Percentiles rank a stretch among this genome's conserved stretches.
phyloP scores from a whole-genome alignment of 2,113 vertebrate species.

The Oreochromis spilurus region DNA sequence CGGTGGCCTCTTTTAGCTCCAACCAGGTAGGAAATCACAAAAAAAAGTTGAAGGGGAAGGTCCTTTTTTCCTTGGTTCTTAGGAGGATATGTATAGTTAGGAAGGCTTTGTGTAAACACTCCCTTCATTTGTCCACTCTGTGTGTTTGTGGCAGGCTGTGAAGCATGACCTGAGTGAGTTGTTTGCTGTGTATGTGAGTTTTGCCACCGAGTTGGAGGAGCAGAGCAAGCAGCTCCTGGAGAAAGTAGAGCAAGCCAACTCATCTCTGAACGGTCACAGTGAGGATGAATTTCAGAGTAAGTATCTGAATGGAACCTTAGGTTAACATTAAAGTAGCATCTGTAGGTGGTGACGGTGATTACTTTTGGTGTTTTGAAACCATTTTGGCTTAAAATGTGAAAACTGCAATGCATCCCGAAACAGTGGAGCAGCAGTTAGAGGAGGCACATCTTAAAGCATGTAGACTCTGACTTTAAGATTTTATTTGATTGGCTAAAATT shows the following conservation, averaged over 20 bases:
- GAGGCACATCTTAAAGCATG: neutral
- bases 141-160: conserved; percentile 45
- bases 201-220: conserved; percentile 64
- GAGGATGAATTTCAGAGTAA: conserved; percentile 44
- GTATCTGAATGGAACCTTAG: neutral
- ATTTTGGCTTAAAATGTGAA: rapidly evolving
- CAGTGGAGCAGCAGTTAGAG: neutral
- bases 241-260: conserved; percentile 30
- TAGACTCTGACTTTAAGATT: neutral
- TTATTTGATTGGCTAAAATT: neutral
- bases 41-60: neutral
- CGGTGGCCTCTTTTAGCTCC: neutral
- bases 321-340: neutral
- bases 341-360: rapidly evolving
- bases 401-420: neutral
- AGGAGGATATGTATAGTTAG: neutral
- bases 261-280: neutral
- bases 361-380: neutral
- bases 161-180: conserved; percentile 67
- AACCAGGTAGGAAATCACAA: neutral
- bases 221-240: conserved; percentile 65
- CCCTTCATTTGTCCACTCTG: neutral
- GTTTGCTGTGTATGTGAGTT: conserved; percentile 56
- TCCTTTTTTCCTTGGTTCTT: neutral
- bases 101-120: neutral